Base-by-base conservation (phyloP, 2,888 invertebrate species). In the Pachliopta kotzebuea region DNA sequence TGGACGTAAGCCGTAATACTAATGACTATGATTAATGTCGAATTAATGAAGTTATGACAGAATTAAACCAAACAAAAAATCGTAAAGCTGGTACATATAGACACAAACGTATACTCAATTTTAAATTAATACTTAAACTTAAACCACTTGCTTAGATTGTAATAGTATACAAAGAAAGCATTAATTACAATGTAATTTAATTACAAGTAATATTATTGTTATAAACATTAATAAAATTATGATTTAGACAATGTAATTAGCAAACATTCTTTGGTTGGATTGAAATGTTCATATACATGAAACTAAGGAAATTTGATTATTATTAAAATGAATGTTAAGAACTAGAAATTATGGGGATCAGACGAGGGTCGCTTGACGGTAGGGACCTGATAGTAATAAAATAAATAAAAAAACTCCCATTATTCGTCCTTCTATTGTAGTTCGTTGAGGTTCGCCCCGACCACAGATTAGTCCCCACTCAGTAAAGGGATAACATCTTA, bases 401-500 rank as follows among this genome's bases (percentile, higher is more conserved):
- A 84, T 84, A 83, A 77, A 76, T 79, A 56, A 83, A 81, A 84
- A 83, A 71, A 70, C 72, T 75, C 82, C 86, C 76, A 88, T 88
- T 86, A 88, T 87, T 82, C 85, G 84, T 86, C 85, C 86, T 86
- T 83, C 83, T 74, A 85, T 87, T 86, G 87, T 86, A 74, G 73
- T 72, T 67, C 72, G 72, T 72, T 71, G 73, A 74, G 72, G 70
- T 71, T 74, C 76, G 75, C 72, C 75, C 76, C 80, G 77, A 70
- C 73, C 79, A 83, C 80, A 90, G 90, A 91, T 90, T 91, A 90
- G 85, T 85, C 80, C 83, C 81, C 78, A 80, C 83, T 81, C 78
- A 81, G 83, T 76, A 80, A 81, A 77, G 80, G 90, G 89, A 90
- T 90, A 90, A 84, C 84, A 91, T 90, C 90, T 90, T 86, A 90